These are phyloP conservation scores for Phycodurus eques DNA, from an alignment of 2,113 vertebrate genomes.

Conservation along the genomic window DNA sequence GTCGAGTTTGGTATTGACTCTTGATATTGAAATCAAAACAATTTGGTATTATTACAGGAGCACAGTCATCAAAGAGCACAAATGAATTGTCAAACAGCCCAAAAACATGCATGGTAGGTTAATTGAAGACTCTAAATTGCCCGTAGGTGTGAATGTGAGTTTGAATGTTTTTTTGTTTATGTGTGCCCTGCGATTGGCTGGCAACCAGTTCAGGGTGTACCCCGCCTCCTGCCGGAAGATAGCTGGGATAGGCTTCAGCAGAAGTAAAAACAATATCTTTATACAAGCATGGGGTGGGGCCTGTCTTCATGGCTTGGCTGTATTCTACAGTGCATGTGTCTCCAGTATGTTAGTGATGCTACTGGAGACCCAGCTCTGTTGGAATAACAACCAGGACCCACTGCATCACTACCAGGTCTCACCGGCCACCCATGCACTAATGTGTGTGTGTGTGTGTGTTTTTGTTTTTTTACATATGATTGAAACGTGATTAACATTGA, in stretches of 20 bases:
- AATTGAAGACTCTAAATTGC: no score
- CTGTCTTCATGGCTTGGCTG: constrained; percentile 81
- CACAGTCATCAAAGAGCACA: neutral
- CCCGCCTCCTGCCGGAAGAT: no score
- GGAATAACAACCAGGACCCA: constrained; percentile 92
- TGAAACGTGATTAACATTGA: constrained; percentile 3
- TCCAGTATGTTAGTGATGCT: constrained; percentile 89
- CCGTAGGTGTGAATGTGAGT: no score
- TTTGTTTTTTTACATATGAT: no score
- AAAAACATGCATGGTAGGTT: no score
- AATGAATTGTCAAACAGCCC: no score
- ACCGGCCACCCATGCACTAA: constrained; percentile 9
- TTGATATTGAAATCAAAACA: neutral
- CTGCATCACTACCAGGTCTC: constrained; percentile 40
- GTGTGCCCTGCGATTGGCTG: no score
- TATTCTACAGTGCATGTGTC: constrained; percentile 99
- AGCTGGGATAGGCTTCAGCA: neutral
- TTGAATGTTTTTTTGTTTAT: no score
- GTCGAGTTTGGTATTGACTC: constrained; percentile 13
- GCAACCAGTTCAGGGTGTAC: no score
- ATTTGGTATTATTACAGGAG: neutral
- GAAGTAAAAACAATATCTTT: constrained; percentile 4
- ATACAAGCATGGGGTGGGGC: constrained; percentile 11
- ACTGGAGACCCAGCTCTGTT: constrained; percentile 97
- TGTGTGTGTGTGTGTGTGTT: constrained; percentile 18